A percentile compares a stretch with the other conserved stretches of the same genome.
These are phyloP conservation scores for Lamellibrachia luymesi DNA, from an alignment of 1,140 invertebrate genomes.

Conservation along the genomic window DNA sequence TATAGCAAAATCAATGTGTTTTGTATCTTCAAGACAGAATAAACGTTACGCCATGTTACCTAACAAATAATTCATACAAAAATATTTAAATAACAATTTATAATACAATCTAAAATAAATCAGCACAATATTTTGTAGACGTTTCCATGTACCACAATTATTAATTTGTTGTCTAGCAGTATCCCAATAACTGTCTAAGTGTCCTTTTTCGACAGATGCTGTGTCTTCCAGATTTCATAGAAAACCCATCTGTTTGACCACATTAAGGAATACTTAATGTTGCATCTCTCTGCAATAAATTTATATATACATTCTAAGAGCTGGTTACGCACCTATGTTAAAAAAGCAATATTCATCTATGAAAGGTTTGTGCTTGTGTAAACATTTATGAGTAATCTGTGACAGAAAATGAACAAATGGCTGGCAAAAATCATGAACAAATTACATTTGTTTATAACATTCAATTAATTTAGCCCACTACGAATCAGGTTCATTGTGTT, in stretches of 20 bases:
- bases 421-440: too few relatives aligned
- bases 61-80: not conserved
- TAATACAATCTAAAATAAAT: not conserved
- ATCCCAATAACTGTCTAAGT: not conserved
- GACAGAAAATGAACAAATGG: too few relatives aligned
- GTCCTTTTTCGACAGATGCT: not conserved
- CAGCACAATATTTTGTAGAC: not conserved
- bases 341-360: too few relatives aligned
- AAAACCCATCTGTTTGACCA: conserved; percentile 69
- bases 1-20: not conserved
- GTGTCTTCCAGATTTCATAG: conserved; percentile 58
- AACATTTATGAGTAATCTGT: too few relatives aligned
- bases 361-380: too few relatives aligned
- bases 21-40: too few relatives aligned
- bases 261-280: not conserved
- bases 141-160: not conserved
- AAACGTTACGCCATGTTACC: too few relatives aligned
- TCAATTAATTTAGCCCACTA: not conserved
- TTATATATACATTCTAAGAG: not conserved
- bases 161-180: not conserved
- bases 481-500: not conserved
- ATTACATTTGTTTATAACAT: not conserved
- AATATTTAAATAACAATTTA: not conserved
- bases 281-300: not conserved
- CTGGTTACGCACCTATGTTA: too few relatives aligned